These are phyloP conservation scores for Odontothrips loti DNA, from an alignment of 2,888 invertebrate species.

Conservation along the genomic window DNA sequence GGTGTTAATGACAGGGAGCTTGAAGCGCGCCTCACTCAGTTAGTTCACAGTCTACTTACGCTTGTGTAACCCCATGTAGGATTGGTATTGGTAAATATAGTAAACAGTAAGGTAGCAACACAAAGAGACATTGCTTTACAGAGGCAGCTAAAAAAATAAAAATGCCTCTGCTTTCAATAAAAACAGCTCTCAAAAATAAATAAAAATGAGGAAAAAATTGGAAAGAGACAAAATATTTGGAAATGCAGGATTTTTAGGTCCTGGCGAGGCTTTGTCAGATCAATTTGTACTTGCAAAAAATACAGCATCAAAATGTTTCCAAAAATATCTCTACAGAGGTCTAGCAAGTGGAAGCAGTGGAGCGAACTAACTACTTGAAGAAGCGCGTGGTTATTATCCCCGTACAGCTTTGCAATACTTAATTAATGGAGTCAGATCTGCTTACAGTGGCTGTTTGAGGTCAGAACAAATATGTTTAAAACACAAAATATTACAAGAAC, in stretches of 20 bases:
- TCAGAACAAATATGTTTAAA: constrained; percentile 8
- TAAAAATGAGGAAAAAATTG: not conserved
- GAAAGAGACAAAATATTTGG: not conserved
- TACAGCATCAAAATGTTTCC: not conserved
- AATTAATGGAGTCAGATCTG: not conserved
- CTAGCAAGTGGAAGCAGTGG: constrained; percentile 9
- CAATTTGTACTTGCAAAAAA: not conserved
- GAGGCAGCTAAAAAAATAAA: no score
- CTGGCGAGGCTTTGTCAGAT: not conserved
- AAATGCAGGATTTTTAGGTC: no score
- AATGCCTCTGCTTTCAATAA: not conserved
- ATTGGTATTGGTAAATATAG: not conserved
- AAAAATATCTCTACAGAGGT: constrained; percentile 8
- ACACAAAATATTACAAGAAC: not conserved
- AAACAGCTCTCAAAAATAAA: not conserved
- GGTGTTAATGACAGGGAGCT: constrained; percentile 22
- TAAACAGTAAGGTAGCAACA: not conserved
- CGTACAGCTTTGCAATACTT: not conserved
- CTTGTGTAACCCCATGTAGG: constrained; percentile 13
- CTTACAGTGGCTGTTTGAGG: constrained; percentile 15
- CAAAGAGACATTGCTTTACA: not conserved
- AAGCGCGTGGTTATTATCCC: constrained; percentile 12
- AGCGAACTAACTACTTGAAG: constrained; percentile 14
- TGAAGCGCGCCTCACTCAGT: constrained; percentile 21
- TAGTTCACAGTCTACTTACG: constrained; percentile 19